Evolutionary conservation across 2,797 vertebrate genomes (phyloP), one percentile per base, ranked within the genome.

Genomic region (Gila robusta): DNA sequence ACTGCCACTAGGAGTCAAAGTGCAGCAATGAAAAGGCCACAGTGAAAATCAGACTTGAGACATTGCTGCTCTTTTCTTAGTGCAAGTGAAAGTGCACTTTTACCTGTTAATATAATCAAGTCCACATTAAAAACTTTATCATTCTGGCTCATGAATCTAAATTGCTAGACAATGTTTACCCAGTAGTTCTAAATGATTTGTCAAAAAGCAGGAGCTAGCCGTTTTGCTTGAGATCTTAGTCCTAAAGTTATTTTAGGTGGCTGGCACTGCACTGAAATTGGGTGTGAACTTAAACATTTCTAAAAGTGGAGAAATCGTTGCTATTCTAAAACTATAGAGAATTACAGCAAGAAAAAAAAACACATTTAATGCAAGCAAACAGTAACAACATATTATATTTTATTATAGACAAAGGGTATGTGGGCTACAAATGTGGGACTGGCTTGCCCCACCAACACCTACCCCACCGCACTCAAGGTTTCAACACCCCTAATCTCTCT

Each of bases 1-100:
- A 64, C 62, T 62, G n/a, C n/a, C 59, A 62, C n/a, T 62, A 62
- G 59, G 10, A n/a, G 59, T 62, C 59, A 64, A 64, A 64, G 59
- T 28, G 26, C 62, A 28, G 5, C 26, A 64, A 28, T 28, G 28
- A 32, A 32, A 35, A 28, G 59, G 59, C 11, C 59, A 26, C 59
- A 62, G n/a, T 14, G 59, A 62, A 64, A 6, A 64, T 64, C 11
- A 64, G n/a, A 26, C n/a, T 14, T 26, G 26, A 64, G 12, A 28
- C 26, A 64, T 6, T 64, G 26, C 59, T 23, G 54, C 12, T 64
- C 14, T 28, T 64, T 64, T 28, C 26, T 23, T 5, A 59, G 3
- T 11, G 23, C 56, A 44, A 44, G 44, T 44, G 44, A 44, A 59
- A 59, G 23, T 59, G 56, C 23, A n/a, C 56, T 26, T 64, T 6